Conservation (phyloP, 2,113 vertebrate genomes). For the Poeciliopsis turrubarensis region DNA sequence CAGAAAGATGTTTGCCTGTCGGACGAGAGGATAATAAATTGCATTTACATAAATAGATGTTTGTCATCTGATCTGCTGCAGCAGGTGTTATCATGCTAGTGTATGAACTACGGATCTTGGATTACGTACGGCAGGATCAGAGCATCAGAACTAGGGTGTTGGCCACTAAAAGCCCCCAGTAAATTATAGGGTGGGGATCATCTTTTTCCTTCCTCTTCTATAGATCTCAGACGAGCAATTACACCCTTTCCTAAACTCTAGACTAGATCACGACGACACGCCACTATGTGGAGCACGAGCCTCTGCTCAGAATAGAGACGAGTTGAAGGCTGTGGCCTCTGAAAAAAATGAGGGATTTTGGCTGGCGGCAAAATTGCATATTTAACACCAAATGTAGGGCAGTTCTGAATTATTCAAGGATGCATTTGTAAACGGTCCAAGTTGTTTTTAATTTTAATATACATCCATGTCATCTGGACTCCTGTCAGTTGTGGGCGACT, state of each 20-base stretch:
- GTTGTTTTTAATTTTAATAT: conserved; percentile 67
- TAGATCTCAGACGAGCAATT: conserved; percentile 51
- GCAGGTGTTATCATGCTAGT: conserved; percentile 27
- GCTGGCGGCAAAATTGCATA: conserved; percentile 65
- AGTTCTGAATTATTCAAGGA: conserved; percentile 71
- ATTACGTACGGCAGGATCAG: conserved; percentile 47
- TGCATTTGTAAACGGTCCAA: conserved; percentile 71
- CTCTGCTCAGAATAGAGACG: conserved; percentile 34
- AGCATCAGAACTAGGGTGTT: conserved; percentile 59
- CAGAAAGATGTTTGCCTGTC: conserved; percentile 2
- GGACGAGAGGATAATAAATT: conserved; percentile 4
- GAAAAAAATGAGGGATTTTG: conserved; percentile 54
- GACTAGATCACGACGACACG: conserved; percentile 30
- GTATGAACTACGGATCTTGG: conserved; percentile 43
- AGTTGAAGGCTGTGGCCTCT: conserved; percentile 62
- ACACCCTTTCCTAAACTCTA: conserved; percentile 45
- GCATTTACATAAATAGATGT: conserved; percentile 7
- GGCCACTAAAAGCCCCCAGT: conserved; percentile 47
- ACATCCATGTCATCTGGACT: conserved; percentile 38
- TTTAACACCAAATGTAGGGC: conserved; percentile 72
- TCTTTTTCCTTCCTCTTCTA: conserved; percentile 42
- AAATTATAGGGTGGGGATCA: conserved; percentile 70
- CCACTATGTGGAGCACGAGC: conserved; percentile 46
- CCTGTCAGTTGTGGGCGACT: conserved; percentile 17
- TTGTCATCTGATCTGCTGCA: conserved; percentile 35